Evolutionary conservation across 2,113 vertebrate genomes (phyloP).

Genomic region (Dasyornis broadbenti): DNA sequence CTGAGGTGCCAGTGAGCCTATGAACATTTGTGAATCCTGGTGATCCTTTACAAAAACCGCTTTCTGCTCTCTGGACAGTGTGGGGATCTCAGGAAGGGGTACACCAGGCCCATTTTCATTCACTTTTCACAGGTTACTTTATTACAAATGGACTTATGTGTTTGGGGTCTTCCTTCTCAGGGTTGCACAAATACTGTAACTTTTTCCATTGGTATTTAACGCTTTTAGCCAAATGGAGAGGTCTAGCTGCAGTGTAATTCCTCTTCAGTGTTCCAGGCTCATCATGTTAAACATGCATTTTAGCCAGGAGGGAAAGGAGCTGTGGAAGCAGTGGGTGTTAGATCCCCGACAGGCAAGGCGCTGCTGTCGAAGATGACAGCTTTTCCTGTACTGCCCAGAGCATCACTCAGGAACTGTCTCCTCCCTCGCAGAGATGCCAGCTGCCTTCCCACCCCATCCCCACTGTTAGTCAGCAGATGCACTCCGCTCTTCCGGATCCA

Average conservation of each 20-base stretch:
- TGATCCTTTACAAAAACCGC: background rate
- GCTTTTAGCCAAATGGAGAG: background rate
- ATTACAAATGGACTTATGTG: background rate
- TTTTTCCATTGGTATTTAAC: background rate
- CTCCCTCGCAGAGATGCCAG: background rate
- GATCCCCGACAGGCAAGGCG: background rate
- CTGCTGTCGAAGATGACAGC: background rate
- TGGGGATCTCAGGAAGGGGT: background rate
- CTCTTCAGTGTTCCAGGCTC: background rate
- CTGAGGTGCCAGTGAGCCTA: background rate
- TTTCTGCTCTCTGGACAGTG: background rate
- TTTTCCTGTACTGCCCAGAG: background rate
- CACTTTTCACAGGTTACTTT: background rate
- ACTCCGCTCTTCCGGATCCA: background rate
- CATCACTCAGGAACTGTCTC: background rate
- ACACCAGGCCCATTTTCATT: background rate
- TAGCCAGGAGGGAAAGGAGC: background rate
- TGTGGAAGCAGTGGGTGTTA: background rate
- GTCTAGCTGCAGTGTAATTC: background rate
- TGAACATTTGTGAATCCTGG: rapidly evolving
- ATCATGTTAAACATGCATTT: background rate
- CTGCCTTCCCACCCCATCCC: background rate
- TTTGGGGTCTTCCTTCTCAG: background rate
- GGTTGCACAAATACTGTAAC: background rate
- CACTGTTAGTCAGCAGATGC: background rate